Conservation (phyloP, 2,888 invertebrate genomes). For the Tethea ocularis region DNA sequence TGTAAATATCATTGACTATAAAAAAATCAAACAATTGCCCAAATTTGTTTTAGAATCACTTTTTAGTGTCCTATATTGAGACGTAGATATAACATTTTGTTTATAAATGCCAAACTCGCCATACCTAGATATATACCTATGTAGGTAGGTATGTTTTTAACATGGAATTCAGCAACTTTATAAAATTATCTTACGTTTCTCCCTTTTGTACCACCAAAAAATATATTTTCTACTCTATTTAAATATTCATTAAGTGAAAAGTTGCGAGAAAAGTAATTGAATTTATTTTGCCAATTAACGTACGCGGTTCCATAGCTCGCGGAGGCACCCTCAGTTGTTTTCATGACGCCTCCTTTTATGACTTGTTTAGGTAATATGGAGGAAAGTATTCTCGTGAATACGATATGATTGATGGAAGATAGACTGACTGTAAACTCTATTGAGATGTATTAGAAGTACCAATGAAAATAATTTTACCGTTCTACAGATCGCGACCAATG, state of each 20-base stretch:
- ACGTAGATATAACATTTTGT: too few species aligned
- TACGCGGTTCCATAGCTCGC: slow-evolving; percentile 39
- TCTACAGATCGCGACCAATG: neutral
- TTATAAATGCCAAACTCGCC: too few species aligned
- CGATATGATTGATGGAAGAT: too few species aligned
- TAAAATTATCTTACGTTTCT: too few species aligned
- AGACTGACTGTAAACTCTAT: neutral
- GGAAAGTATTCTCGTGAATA: neutral
- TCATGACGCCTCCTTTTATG: slow-evolving; percentile 23
- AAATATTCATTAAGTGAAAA: slow-evolving; percentile 44
- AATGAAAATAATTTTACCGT: neutral
- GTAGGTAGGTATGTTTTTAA: too few species aligned
- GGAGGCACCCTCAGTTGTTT: slow-evolving; percentile 28
- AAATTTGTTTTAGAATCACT: too few species aligned
- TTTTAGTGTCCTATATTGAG: too few species aligned
- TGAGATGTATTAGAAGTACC: neutral
- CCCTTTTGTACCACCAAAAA: too few species aligned
- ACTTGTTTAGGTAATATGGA: slow-evolving; percentile 18
- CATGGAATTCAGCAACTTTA: too few species aligned
- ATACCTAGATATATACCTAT: too few species aligned
- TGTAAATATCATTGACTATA: too few species aligned
- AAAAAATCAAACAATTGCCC: too few species aligned
- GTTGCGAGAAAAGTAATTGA: slow-evolving; percentile 43
- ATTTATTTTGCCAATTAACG: slow-evolving; percentile 56
- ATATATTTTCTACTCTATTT: slow-evolving; percentile 17